Conservation (phyloP, 2,888 invertebrate genomes). For the Steinernema hermaphroditum region DNA sequence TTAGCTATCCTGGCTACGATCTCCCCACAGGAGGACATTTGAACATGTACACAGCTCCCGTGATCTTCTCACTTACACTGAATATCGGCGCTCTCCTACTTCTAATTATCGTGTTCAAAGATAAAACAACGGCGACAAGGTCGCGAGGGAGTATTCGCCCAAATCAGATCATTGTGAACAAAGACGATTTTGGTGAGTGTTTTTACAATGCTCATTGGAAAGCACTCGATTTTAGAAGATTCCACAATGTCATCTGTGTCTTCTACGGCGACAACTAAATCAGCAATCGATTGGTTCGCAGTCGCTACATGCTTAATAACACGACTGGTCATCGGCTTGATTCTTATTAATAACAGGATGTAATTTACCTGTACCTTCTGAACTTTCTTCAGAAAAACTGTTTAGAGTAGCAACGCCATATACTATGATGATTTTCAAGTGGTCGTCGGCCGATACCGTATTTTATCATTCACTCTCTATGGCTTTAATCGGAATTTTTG, state of each 20-base stretch:
- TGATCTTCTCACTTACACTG: constrained; percentile 25
- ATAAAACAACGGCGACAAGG: not conserved
- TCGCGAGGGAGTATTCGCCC: not conserved
- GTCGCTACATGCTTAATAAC: constrained; percentile 35
- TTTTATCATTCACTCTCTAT: constrained; percentile 40
- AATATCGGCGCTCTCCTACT: constrained; percentile 33
- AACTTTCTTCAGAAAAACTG: not conserved
- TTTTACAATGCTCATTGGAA: constrained; percentile 35
- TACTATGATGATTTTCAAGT: constrained; percentile 47
- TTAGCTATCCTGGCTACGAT: constrained; percentile 38
- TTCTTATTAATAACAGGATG: constrained; percentile 32
- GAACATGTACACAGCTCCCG: constrained; percentile 42
- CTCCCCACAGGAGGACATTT: constrained; percentile 39
- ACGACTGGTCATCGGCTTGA: constrained; percentile 29
- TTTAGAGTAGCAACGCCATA: constrained; percentile 39
- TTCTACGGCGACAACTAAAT: not conserved
- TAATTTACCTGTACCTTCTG: constrained; percentile 1
- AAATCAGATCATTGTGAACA: not conserved
- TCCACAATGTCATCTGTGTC: not conserved
- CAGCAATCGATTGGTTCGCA: constrained; percentile 28
- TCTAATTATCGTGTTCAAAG: not conserved
- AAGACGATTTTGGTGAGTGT: constrained; percentile 8
- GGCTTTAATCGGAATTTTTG: constrained; percentile 41
- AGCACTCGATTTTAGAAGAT: not conserved
- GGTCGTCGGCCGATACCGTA: constrained; percentile 42